A percentile compares a stretch with the other conserved stretches of the same genome.
These are phyloP conservation scores for Dolomedes plantarius DNA, from an alignment of 2,888 invertebrate species.

Conservation along the genomic window DNA sequence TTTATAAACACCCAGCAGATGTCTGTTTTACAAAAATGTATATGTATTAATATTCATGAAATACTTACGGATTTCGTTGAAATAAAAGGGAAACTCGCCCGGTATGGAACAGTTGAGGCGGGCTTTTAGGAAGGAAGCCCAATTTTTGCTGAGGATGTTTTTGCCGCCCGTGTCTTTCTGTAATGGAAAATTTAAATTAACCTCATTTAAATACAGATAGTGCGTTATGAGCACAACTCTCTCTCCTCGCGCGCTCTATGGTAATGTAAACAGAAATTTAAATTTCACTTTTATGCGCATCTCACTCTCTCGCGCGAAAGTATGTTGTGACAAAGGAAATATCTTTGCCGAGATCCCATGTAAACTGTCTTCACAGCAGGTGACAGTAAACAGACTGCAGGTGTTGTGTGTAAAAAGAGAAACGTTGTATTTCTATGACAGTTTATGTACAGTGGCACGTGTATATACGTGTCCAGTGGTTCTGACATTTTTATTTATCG, in stretches of 20 bases:
- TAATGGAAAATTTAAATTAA: slow-evolving; percentile 25
- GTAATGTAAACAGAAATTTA: neutral
- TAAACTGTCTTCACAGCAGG: too few relatives aligned
- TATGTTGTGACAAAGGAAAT: too few relatives aligned
- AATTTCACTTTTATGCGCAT: neutral
- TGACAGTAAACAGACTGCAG: too few relatives aligned
- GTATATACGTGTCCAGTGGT: too few relatives aligned
- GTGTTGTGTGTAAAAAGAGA: too few relatives aligned
- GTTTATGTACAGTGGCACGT: too few relatives aligned
- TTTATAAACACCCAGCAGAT: neutral
- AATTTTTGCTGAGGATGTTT: slow-evolving; percentile 93
- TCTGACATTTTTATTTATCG: too few relatives aligned
- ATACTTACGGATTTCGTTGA: slow-evolving; percentile 96
- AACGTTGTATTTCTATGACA: too few relatives aligned
- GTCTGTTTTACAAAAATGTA: neutral
- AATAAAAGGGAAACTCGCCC: slow-evolving; percentile 98
- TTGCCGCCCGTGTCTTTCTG: slow-evolving; percentile 89
- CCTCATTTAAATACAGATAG: slow-evolving; percentile 14
- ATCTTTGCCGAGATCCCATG: too few relatives aligned
- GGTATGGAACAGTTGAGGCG: slow-evolving; percentile 97
- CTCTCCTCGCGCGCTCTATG: neutral
- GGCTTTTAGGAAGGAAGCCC: slow-evolving; percentile 97
- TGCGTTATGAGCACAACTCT: neutral
- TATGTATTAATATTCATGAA: slow-evolving; percentile 58
- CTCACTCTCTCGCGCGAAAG: neutral